Conservation (phyloP, 2,113 vertebrate species). For the Pelusios castaneus region DNA sequence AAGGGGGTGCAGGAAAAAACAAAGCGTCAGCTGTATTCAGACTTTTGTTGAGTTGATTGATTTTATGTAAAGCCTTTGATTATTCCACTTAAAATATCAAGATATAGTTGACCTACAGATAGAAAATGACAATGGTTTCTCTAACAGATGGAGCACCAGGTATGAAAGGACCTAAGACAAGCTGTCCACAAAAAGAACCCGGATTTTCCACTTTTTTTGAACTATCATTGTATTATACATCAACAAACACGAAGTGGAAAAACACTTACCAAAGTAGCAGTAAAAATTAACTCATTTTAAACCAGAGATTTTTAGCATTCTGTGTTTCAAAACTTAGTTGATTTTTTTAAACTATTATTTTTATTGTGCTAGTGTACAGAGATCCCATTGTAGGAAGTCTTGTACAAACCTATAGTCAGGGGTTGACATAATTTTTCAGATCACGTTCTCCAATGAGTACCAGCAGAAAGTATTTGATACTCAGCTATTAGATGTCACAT, state of each 20-base stretch:
- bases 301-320: not conserved
- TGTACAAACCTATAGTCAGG: not conserved
- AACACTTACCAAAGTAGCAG: not conserved
- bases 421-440: too few relatives aligned
- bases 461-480: too few relatives aligned
- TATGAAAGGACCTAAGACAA: not conserved
- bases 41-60: not conserved
- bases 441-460: too few relatives aligned
- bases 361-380: not conserved
- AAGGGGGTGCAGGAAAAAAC: not conserved
- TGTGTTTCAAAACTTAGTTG: not conserved
- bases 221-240: not conserved
- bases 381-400: accelerated
- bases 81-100: not conserved
- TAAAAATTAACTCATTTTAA: not conserved
- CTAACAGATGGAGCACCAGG: slow-evolving; percentile 25
- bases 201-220: slow-evolving; percentile 24
- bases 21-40: not conserved
- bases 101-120: not conserved
- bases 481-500: too few relatives aligned
- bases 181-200: not conserved
- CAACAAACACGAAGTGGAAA: not conserved
- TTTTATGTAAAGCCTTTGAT: not conserved
- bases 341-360: not conserved
- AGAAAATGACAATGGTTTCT: slow-evolving; percentile 31